These are phyloP conservation scores for Ctenomys sociabilis DNA, from an alignment of 2,113 vertebrate genomes.

Conservation along the genomic window DNA sequence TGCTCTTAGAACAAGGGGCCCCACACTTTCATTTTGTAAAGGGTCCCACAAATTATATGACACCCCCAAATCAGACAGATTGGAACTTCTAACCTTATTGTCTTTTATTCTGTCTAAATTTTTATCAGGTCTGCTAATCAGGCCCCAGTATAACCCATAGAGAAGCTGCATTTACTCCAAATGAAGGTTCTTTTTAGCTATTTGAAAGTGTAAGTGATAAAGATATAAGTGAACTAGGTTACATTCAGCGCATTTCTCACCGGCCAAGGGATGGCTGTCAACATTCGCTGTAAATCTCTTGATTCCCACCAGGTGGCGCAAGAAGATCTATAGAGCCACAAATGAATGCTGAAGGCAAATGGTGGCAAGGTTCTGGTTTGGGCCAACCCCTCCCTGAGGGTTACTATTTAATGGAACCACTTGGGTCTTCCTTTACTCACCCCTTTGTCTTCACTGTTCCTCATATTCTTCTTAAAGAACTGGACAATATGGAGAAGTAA, in stretches of 20 bases:
- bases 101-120: neutral
- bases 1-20: neutral
- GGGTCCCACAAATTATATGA: neutral
- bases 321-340: neutral
- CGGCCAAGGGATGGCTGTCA: neutral
- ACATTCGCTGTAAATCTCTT: conserved; percentile 4
- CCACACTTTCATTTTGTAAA: neutral
- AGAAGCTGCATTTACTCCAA: neutral
- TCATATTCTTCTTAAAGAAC: neutral
- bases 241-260: neutral
- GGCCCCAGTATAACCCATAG: neutral
- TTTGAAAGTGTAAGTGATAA: conserved; percentile 16
- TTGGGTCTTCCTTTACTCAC: neutral
- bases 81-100: neutral
- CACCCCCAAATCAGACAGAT: neutral
- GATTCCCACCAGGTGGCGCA: conserved; percentile 67
- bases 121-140: conserved; percentile 1
- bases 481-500: neutral
- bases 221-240: neutral
- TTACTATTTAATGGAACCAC: neutral
- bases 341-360: neutral
- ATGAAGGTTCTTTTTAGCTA: conserved; percentile 16
- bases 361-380: neutral
- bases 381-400: neutral
- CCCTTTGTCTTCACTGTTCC: neutral